Conservation (phyloP, 1,140 invertebrate genomes). For the Sinella curviseta region DNA sequence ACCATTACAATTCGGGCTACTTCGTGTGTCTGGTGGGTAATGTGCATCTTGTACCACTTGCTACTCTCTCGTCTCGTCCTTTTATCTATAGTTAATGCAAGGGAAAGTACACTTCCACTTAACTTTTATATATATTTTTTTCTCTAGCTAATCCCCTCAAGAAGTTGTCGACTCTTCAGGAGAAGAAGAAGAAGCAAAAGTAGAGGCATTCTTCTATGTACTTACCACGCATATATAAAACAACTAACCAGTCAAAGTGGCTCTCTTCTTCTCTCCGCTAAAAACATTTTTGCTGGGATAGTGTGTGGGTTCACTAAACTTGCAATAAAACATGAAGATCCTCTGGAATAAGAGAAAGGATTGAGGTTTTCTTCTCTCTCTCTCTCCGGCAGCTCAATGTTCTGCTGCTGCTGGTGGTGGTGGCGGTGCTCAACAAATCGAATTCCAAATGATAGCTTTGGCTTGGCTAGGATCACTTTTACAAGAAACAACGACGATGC, state of each 20-base stretch:
- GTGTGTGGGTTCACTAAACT: conserved; percentile 13
- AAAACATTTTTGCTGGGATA: no score
- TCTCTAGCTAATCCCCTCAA: neutral
- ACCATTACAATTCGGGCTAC: neutral
- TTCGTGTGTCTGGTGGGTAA: neutral
- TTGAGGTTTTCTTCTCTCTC: neutral
- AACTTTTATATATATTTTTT: neutral
- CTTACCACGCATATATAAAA: neutral
- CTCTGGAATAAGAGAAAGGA: neutral
- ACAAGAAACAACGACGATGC: neutral
- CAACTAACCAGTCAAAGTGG: no score
- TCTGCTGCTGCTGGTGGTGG: no score
- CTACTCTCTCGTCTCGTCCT: neutral
- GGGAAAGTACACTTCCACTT: neutral
- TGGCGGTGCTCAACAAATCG: conserved; percentile 13
- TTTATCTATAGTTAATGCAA: neutral
- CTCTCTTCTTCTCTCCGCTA: no score
- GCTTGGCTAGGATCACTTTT: no score
- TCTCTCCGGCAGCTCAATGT: neutral
- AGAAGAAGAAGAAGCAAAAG: neutral
- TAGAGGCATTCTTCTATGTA: neutral
- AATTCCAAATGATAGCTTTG: conserved; percentile 1
- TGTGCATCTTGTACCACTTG: neutral
- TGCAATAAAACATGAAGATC: neutral
- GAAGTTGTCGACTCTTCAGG: conserved; percentile 2